These are phyloP conservation scores for Megaustenia siamemsis DNA, from an alignment of 2,888 invertebrate genomes.

Conservation along the genomic window DNA sequence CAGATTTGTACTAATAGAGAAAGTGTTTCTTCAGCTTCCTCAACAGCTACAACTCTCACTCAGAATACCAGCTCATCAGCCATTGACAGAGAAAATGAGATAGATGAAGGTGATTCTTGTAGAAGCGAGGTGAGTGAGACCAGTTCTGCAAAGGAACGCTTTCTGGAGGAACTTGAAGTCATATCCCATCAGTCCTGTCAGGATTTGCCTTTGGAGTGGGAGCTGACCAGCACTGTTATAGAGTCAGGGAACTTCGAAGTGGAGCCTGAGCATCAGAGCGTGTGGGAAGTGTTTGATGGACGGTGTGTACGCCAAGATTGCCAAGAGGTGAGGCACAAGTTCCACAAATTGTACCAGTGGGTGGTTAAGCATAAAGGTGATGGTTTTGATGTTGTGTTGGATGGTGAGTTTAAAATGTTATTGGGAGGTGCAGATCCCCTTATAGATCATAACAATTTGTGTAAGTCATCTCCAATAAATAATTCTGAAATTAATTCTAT, in stretches of 20 bases:
- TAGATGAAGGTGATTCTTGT: constrained; percentile 31
- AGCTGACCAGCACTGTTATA: constrained; percentile 55
- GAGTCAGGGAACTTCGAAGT: constrained; percentile 50
- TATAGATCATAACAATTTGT: neutral
- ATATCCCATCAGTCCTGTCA: constrained; percentile 58
- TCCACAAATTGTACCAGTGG: constrained; percentile 57
- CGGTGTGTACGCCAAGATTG: constrained; percentile 59
- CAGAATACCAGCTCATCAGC: neutral
- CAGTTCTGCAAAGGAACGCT: constrained; percentile 55
- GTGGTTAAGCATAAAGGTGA: constrained; percentile 44
- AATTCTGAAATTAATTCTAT: neutral
- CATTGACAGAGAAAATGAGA: constrained; percentile 2
- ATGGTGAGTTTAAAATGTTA: constrained; percentile 32
- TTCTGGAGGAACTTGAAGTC: constrained; percentile 60
- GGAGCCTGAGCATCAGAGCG: constrained; percentile 50
- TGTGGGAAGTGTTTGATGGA: constrained; percentile 60
- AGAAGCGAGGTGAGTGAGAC: constrained; percentile 46
- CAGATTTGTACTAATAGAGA: constrained; percentile 42
- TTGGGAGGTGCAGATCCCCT: neutral
- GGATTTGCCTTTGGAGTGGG: constrained; percentile 62
- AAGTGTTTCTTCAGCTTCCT: constrained; percentile 27
- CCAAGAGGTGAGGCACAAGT: constrained; percentile 59
- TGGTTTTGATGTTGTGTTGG: constrained; percentile 36
- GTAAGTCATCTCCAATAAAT: neutral
- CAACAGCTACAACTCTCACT: constrained; percentile 33